Base-by-base conservation (phyloP, 2,113 vertebrate species). In the Chaetops frenatus region DNA sequence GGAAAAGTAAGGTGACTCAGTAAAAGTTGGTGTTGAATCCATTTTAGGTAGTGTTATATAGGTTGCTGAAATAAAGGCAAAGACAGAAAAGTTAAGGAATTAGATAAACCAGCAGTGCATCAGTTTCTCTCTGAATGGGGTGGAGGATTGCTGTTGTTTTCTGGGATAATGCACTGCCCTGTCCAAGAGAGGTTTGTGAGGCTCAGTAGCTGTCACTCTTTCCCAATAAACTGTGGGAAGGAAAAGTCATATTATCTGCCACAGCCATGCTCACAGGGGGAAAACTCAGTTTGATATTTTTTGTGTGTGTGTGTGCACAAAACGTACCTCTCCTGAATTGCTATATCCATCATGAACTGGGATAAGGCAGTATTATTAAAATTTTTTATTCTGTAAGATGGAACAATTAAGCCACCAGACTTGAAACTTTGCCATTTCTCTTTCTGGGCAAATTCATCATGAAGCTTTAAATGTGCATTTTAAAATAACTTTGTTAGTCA, bases 181-280 rank as follows among this genome's bases (percentile, higher is more conserved):
- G 38, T 3, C 11, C 5, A 12, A 6, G 5, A n/a, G 35, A 27
- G 29, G 18, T 13, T 35, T 56, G 17, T 13, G 19, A 42, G 19
- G 8, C 17, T 89, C 53, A 5, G 10, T 20, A 72, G 25, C 20
- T 51, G 53, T 20, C 6, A 7, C 4, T 54, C 28, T 33, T 80
- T 51, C 33, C 22, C 22, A 44, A 20, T 1, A 54, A 79, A 44
- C 7, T 27, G 6, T 11, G 19, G 23, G 22, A 64, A 61, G 6
- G 24, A 81, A 47, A 82, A 45, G 16, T 21, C 31, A 9, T 22
- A 3, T 62, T 66, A 4, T 47, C 27, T 77, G 21, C n/a, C 3
- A 31, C 27, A 73, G 7, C 12, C 6, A 11, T 25, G 25, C 10
- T 54, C 4, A 24, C 0, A 6, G 7, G 2, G 3, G 24, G 28